Evolutionary conservation across 1,140 invertebrate species (phyloP).

Genomic region (Zophobas atratus): DNA sequence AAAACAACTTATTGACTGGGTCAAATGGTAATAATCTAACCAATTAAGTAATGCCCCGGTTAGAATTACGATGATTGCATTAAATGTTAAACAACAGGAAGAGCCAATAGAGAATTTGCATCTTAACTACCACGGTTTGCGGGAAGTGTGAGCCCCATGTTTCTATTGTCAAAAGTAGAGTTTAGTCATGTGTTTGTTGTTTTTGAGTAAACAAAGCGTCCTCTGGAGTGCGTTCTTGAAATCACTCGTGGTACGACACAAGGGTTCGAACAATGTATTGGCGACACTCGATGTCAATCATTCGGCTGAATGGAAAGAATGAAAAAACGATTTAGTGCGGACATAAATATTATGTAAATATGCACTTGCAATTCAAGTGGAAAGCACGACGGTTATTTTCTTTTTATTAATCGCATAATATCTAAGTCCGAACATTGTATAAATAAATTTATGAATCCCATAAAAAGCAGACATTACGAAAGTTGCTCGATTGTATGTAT

Average conservation of each 20-base stretch:
- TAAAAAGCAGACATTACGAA: conserved; percentile 40
- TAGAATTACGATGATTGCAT: conserved; percentile 55
- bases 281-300: conserved; percentile 41
- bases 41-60: conserved; percentile 50
- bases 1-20: conserved; percentile 49
- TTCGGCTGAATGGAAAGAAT: conserved; percentile 22
- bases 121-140: conserved; percentile 34
- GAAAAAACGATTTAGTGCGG: conserved; percentile 21
- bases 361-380: conserved; percentile 34
- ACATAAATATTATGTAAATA: conserved; percentile 45
- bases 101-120: conserved; percentile 58
- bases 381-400: conserved; percentile 29
- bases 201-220: conserved; percentile 38
- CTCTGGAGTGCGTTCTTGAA: conserved; percentile 25
- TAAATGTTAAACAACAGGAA: conserved; percentile 58
- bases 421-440: conserved; percentile 35
- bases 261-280: conserved; percentile 25
- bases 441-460: conserved; percentile 48
- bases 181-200: conserved; percentile 15
- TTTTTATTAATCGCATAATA: conserved; percentile 41
- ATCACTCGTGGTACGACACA: conserved; percentile 15
- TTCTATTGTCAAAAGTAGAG: not conserved
- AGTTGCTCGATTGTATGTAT: conserved; percentile 46
- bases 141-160: not conserved
- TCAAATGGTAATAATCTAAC: conserved; percentile 55